These are phyloP conservation scores for Neogale vison DNA, from an alignment of 2,113 vertebrate genomes.

Conservation along the genomic window DNA sequence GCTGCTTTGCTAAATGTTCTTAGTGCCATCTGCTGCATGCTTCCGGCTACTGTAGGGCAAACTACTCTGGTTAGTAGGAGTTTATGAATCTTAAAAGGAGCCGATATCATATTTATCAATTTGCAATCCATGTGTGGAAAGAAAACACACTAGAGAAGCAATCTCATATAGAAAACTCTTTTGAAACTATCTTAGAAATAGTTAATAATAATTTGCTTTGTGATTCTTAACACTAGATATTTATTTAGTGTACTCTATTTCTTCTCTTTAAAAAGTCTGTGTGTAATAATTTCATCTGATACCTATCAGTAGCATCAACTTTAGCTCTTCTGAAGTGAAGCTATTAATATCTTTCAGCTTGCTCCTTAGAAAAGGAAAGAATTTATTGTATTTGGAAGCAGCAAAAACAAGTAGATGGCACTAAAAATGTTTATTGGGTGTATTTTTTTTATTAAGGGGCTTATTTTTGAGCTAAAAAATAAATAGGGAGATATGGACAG, in stretches of 20 bases:
- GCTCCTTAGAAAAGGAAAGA: neutral
- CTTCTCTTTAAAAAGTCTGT: neutral
- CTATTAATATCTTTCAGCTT: neutral
- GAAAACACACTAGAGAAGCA: neutral
- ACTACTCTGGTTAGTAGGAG: neutral
- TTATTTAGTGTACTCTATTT: neutral
- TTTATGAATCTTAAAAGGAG: neutral
- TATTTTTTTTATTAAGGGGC: neutral
- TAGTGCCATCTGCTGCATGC: slow-evolving; percentile 83
- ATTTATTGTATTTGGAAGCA: neutral
- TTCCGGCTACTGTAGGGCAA: slow-evolving; percentile 70
- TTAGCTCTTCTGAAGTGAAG: neutral
- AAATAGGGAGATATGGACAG: neutral
- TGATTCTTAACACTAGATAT: neutral
- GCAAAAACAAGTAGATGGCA: slow-evolving; percentile 20
- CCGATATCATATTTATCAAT: neutral
- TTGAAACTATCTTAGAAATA: slow-evolving; percentile 19
- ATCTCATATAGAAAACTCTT: neutral
- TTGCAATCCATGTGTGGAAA: neutral
- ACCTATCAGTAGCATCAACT: neutral
- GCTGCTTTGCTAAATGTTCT: slow-evolving; percentile 62
- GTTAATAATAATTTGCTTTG: neutral
- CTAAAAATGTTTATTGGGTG: neutral
- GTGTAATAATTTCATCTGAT: neutral
- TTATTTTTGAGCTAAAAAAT: neutral